Conservation (phyloP, 2,888 invertebrate species). For the Agrochola lychnidis region DNA sequence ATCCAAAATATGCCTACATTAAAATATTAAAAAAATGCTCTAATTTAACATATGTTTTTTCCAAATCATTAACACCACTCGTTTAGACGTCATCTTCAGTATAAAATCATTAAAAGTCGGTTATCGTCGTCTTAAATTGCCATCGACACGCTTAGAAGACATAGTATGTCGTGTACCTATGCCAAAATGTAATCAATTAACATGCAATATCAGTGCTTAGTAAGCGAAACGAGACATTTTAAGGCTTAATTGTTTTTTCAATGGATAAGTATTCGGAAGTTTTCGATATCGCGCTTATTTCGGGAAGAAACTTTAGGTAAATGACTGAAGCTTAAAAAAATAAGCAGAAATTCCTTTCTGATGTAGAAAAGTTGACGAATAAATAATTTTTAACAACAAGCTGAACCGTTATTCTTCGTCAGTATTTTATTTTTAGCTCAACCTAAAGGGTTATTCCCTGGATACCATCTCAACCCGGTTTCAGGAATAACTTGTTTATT, state of each 20-base stretch:
- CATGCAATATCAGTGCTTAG: too few species aligned
- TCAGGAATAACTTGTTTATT: constrained; percentile 9
- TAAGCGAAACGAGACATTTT: neutral
- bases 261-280: neutral
- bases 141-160: neutral
- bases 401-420: neutral
- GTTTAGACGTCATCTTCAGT: too few species aligned
- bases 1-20: too few species aligned
- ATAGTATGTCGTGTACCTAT: neutral
- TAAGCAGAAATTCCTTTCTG: too few species aligned
- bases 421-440: neutral
- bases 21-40: too few species aligned
- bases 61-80: too few species aligned
- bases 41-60: too few species aligned
- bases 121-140: too few species aligned
- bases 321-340: neutral
- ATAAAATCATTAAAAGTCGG: too few species aligned
- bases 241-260: neutral
- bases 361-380: neutral
- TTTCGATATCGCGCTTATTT: neutral
- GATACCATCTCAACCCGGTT: neutral
- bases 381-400: neutral
- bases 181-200: neutral
- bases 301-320: neutral
- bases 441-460: neutral